Percentiles rank a stretch among this genome's conserved stretches.
Evolutionary conservation across 2,113 vertebrate species (phyloP).

Genomic region (Myodes glareolus): DNA sequence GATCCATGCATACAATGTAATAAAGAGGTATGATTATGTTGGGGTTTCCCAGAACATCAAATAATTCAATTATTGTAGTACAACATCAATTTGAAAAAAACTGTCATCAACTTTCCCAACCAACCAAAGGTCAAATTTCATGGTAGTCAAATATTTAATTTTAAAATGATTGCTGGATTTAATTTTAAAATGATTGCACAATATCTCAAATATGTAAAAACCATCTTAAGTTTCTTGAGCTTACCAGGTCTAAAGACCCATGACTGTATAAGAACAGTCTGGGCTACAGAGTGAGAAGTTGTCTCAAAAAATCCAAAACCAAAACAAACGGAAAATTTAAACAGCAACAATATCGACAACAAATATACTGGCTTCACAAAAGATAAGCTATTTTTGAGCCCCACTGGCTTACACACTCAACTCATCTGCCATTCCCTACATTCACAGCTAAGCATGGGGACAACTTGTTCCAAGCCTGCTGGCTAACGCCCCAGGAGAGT

Average conservation of each 20-base stretch:
- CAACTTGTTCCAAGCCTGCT: constrained; percentile 56
- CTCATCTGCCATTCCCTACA: neutral
- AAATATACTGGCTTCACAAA: neutral
- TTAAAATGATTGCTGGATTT: constrained; percentile 46
- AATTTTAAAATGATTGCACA: constrained; percentile 63
- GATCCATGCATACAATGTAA: constrained; percentile 18
- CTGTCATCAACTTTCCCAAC: constrained; percentile 27
- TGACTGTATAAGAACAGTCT: neutral
- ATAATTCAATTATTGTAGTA: constrained; percentile 11
- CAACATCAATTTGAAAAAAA: constrained; percentile 49
- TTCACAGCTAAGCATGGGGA: constrained; percentile 44
- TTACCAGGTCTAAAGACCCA: neutral
- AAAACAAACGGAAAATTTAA: neutral
- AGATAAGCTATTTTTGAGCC: constrained; percentile 37
- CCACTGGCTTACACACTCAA: constrained; percentile 47
- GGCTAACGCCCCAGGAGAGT: neutral
- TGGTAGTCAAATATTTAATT: constrained; percentile 18
- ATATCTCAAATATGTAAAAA: constrained; percentile 3
- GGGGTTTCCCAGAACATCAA: constrained; percentile 3
- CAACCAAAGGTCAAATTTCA: constrained; percentile 26
- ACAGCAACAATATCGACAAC: neutral
- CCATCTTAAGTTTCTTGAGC: constrained; percentile 22
- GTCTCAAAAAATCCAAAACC: neutral
- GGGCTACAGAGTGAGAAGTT: neutral
- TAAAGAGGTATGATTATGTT: neutral